phyloP scores from a whole-genome alignment of 2,797 vertebrate species.

The Cyclura pinguis region DNA sequence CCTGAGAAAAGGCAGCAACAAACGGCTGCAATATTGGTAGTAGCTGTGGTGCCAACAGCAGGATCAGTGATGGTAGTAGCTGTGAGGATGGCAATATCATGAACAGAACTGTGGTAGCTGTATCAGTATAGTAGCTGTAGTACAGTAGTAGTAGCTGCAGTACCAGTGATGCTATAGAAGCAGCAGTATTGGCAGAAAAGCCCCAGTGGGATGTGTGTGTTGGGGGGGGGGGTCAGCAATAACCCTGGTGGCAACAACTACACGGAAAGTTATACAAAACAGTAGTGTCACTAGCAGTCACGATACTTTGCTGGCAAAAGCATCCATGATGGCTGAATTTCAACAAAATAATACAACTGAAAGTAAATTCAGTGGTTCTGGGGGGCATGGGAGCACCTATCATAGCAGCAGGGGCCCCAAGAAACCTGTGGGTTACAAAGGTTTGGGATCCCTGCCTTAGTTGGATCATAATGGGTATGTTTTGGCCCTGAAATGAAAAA shows the following conservation, averaged over 20 bases:
- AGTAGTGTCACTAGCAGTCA: not conserved
- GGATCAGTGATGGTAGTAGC: too few relatives aligned
- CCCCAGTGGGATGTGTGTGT: not conserved
- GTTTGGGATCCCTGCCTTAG: not conserved
- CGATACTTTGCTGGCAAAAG: not conserved
- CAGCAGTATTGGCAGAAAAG: not conserved
- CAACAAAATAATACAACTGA: not conserved
- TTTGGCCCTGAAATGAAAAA: not conserved
- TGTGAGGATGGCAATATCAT: not conserved
- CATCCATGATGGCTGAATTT: not conserved
- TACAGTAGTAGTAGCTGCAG: too few relatives aligned
- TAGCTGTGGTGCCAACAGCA: not conserved
- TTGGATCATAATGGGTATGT: not conserved
- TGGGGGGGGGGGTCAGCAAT: not conserved
- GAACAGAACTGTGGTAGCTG: not conserved
- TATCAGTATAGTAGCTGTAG: not conserved
- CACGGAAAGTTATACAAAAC: too few relatives aligned
- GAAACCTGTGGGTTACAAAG: not conserved
- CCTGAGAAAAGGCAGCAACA: not conserved
- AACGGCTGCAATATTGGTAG: not conserved
- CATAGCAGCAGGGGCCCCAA: not conserved
- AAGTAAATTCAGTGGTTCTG: not conserved
- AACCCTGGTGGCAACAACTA: not conserved
- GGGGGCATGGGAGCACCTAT: not conserved
- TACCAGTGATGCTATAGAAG: too few relatives aligned